Percentiles rank a stretch among this genome's conserved stretches.
Conservation (phyloP, 2,797 vertebrate genomes). For the Characodon lateralis region DNA sequence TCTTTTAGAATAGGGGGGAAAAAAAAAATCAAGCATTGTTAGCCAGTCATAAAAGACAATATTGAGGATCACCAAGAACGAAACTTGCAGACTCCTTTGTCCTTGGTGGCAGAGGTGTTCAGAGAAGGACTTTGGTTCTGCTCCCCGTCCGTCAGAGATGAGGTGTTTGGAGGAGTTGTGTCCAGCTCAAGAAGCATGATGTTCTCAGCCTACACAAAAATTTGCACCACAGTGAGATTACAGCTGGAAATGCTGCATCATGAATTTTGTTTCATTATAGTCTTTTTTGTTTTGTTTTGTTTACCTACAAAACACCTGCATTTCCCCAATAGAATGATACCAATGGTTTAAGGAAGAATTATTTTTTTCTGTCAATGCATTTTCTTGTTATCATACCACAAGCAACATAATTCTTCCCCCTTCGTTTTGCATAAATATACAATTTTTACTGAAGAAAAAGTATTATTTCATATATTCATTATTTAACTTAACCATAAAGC, state of each 20-base stretch:
- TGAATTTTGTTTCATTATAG: background rate
- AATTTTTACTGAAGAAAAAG: background rate
- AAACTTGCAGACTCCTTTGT: constrained; percentile 86
- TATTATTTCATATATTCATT: background rate
- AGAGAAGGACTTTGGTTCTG: constrained; percentile 80
- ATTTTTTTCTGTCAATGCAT: background rate
- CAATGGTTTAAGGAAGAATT: background rate
- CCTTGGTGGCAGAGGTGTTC: constrained; percentile 83
- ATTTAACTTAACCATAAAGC: background rate
- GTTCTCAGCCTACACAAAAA: constrained; percentile 89
- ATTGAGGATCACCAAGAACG: constrained; percentile 86
- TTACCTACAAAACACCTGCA: background rate
- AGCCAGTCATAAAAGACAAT: background rate
- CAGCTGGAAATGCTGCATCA: background rate
- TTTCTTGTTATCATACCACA: background rate
- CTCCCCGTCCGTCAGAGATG: constrained; percentile 83
- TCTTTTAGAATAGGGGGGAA: no score
- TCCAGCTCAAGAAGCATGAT: constrained; percentile 95
- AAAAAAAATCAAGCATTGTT: background rate
- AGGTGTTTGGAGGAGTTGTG: constrained; percentile 86
- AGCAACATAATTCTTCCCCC: background rate
- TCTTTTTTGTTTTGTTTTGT: background rate
- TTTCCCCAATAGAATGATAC: background rate
- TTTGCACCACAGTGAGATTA: background rate
- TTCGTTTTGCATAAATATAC: background rate